Percentiles rank a stretch among this genome's conserved stretches.
phyloP scores from a whole-genome alignment of 2,888 invertebrate species.

The Drosophila bunnanda region DNA sequence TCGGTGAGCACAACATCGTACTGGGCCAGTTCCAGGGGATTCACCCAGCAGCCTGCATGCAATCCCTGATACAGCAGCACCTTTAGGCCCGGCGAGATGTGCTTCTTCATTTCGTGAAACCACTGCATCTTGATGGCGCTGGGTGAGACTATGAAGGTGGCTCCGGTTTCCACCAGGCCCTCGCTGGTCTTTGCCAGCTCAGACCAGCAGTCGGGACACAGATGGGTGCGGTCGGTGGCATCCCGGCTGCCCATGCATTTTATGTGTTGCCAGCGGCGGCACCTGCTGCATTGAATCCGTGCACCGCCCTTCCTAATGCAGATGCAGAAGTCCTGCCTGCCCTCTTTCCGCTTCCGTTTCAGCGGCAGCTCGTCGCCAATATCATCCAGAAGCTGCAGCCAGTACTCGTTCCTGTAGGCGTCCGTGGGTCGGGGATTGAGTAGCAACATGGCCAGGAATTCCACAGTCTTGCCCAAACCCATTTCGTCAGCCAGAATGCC shows the following conservation, averaged over 20 bases:
- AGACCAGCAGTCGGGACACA: constrained; percentile 89
- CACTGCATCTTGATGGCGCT: constrained; percentile 89
- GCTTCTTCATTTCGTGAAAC: constrained; percentile 89
- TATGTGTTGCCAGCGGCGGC: constrained; percentile 87
- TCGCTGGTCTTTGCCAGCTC: constrained; percentile 48
- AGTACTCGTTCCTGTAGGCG: constrained; percentile 32
- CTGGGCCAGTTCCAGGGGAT: constrained; percentile 87
- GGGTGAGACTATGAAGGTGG: constrained; percentile 91
- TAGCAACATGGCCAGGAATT: constrained; percentile 89
- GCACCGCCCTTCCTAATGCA: constrained; percentile 73
- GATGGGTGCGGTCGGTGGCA: constrained; percentile 84
- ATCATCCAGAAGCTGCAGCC: constrained; percentile 40
- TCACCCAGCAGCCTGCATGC: constrained; percentile 83
- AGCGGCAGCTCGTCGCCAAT: constrained; percentile 38
- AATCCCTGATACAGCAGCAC: constrained; percentile 86
- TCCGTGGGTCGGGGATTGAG: constrained; percentile 84
- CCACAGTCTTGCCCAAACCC: constrained; percentile 93
- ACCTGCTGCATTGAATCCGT: constrained; percentile 86
- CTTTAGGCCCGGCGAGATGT: constrained; percentile 84
- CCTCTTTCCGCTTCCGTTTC: constrained; percentile 23
- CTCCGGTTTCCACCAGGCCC: constrained; percentile 84
- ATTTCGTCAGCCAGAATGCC: constrained; percentile 93
- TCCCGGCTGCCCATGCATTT: constrained; percentile 85
- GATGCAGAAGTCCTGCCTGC: constrained; percentile 79
- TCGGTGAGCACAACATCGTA: constrained; percentile 91